Base-by-base conservation (phyloP, 2,797 vertebrate species). In the Otolemur crassicaudatus region DNA sequence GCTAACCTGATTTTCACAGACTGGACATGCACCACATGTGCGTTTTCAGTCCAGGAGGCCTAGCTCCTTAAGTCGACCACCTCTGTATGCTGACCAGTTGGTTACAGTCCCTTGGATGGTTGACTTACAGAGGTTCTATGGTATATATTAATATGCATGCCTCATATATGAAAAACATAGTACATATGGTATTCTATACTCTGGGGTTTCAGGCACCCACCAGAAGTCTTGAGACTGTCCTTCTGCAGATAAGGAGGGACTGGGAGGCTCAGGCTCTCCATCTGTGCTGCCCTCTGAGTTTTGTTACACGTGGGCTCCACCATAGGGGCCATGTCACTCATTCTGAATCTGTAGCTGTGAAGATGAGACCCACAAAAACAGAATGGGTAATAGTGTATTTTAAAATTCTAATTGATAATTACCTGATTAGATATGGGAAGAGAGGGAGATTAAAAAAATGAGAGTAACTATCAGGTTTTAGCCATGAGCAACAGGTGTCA, bases 291-390 rank as follows among this genome's bases (percentile, higher is more conserved):
- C 13, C 31, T 70, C 12, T 22, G 34, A 6, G 8, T 25, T 16
- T 63, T 43, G 5, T 9, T 19, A 17, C 2, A 1, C 23, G 17
- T 23, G 58, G n/a, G 29, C 37, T 29, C 46, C 14, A 20, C 25
- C 20, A 16, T 0, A 20, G 5, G 29, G 3, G 25, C 4, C 31
- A 22, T 2, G 0, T n/a, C 17, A 27, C 34, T 53, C 12, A 4
- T 14, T 4, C 23, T 13, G 25, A 60, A 13, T 22, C 49, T 37
- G 22, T n/a, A 67, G 31, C 63, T 67, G 65, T n/a, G 31, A 17
- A 67, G n/a, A 17, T 67, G 65, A n/a, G 17, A n/a, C 49, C 49
- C 14, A 53, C 49, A 67, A 61, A 16, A 67, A 67, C n/a, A n/a
- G 65, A 8, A 67, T 67, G 31, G 17, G 7, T 67, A 67, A 67